Base-by-base conservation (phyloP, 2,797 vertebrate genomes). In the Enteromius fasciolatus region DNA sequence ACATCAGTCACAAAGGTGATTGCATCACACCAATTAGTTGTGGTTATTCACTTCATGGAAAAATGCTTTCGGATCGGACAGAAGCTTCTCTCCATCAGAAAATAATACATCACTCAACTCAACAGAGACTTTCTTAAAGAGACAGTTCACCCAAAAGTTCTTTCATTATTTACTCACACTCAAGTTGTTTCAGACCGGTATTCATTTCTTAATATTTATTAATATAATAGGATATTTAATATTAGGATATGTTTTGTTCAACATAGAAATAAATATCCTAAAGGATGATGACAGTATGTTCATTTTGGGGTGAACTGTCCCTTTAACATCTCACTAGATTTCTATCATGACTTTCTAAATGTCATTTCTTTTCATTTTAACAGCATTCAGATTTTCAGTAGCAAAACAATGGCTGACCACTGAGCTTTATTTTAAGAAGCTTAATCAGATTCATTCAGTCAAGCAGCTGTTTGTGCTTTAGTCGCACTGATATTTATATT, bases 401-500 rank as follows among this genome's bases (percentile, higher is more conserved):
- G 5, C 17, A 50, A 20, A 31, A 72, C 69, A 50, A 10, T 20
- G 17, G 23, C 50, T 46, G 67, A 46, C 14, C 39, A 46, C n/a
- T 69, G 39, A 52, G 17, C 31, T 52, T 50, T n/a, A 52, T 52
- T 52, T 20, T 73, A 52, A 52, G 10, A 11, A 52, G 28, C 70
- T 72, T 70, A 31, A 48, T 72, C 44, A 72, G 69, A 72, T 72
- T 20, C 1, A 72, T 5, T 50, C 68, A 48, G 44, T 31, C 25
- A 50, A 20, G 44, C 68, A 28, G 15, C 14, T 70, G 46, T 18
- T 33, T 48, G 20, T 31, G 31, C 31, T 72, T 15, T 14, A 12
- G 4, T 11, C 23, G 25, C 15, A 50, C 44, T 72, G 44, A 31
- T 72, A 20, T 50, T 73, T 14, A 73, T 50, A 73, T 52, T 72